These are phyloP conservation scores for Lottia gigantea DNA, from an alignment of 2,888 invertebrate species.

Conservation along the genomic window DNA sequence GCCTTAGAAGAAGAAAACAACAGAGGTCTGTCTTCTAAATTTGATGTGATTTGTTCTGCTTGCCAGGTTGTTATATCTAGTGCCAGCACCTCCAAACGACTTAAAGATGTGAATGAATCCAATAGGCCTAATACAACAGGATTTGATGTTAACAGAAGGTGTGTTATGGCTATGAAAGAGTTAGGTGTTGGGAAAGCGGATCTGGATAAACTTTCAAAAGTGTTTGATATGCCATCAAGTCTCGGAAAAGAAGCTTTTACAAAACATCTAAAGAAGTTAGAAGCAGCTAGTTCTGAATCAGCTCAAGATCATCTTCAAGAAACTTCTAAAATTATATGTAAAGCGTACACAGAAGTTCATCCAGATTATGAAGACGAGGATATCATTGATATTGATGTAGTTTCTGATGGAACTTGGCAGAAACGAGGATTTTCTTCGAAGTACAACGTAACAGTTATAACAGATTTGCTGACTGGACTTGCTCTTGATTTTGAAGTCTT, in stretches of 20 bases:
- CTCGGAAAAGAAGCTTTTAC: background rate
- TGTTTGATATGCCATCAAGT: slow-evolving; percentile 4
- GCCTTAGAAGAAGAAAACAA: background rate
- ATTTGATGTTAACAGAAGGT: background rate
- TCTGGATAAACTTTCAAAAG: background rate
- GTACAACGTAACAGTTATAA: too few relatives aligned
- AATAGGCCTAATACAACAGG: background rate
- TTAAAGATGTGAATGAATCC: background rate
- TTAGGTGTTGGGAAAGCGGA: background rate
- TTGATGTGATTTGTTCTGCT: background rate
- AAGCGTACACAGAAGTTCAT: background rate
- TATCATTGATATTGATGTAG: background rate
- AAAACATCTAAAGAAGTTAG: slow-evolving; percentile 1
- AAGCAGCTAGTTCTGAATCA: background rate
- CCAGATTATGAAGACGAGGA: background rate
- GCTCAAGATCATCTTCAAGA: background rate
- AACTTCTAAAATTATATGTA: background rate
- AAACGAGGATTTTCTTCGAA: background rate
- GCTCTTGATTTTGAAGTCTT: too few relatives aligned
- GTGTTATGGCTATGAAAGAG: slow-evolving; percentile 5
- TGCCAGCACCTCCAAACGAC: background rate
- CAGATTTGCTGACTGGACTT: too few relatives aligned
- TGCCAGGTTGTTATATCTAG: background rate
- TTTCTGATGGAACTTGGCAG: background rate
- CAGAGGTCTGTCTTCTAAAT: background rate